Percentiles rank a stretch among this genome's conserved stretches.
Evolutionary conservation across 1,140 invertebrate genomes (phyloP).

Genomic region (Bombyx mori): ASM3026992v2 NC_085115.1:4980001-4980500

Average conservation of each 20-base stretch:
- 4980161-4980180: too few relatives aligned
- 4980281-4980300: conserved; percentile 4
- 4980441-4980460: conserved; percentile 70
- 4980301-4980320: conserved; percentile 11
- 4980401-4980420: conserved; percentile 71
- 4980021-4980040: too few relatives aligned
- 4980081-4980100: too few relatives aligned
- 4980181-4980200: too few relatives aligned
- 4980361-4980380: conserved; percentile 61
- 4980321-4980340: conserved; percentile 21
- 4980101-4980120: too few relatives aligned
- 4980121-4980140: too few relatives aligned
- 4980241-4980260: conserved; percentile 1
- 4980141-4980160: too few relatives aligned
- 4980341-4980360: conserved; percentile 42
- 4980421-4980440: conserved; percentile 66
- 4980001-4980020: not conserved
- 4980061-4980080: too few relatives aligned
- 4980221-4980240: not conserved
- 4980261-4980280: not conserved
- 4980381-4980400: conserved; percentile 62
- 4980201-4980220: too few relatives aligned
- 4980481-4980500: conserved; percentile 65
- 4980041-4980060: too few relatives aligned
- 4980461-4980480: conserved; percentile 60